A percentile compares a stretch with the other conserved stretches of the same genome.
These are phyloP conservation scores for Varecia variegata DNA, from an alignment of 2,797 vertebrate species.

Conservation along the genomic window DNA sequence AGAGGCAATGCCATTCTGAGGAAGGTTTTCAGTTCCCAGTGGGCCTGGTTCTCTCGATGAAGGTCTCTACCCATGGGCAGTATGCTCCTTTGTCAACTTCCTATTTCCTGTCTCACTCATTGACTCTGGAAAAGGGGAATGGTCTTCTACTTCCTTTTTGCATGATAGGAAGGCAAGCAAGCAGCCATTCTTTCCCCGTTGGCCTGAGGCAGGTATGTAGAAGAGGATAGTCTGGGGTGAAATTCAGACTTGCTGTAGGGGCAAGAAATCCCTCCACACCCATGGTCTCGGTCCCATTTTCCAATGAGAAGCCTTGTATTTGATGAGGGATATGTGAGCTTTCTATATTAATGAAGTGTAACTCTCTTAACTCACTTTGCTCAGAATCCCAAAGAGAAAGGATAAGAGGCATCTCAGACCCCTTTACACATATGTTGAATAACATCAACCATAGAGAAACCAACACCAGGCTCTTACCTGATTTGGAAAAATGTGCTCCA, in stretches of 20 bases:
- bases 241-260: background rate
- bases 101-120: background rate
- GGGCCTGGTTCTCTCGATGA: background rate
- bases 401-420: background rate
- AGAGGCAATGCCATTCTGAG: background rate
- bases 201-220: rapidly evolving
- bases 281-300: background rate
- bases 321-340: background rate
- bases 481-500: background rate
- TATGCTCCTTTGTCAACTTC: background rate
- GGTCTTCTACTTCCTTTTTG: background rate
- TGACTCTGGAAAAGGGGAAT: background rate
- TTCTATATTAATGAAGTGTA: background rate
- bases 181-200: background rate
- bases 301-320: background rate
- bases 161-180: too few relatives aligned
- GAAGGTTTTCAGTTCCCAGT: background rate
- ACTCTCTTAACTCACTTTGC: background rate
- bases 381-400: background rate
- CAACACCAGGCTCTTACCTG: background rate
- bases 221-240: background rate
- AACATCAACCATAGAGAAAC: background rate
- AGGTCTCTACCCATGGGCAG: background rate
- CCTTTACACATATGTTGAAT: background rate
- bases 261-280: background rate